Percentiles rank a stretch among this genome's conserved stretches.
phyloP scores from a whole-genome alignment of 2,113 vertebrate species.

The Heterocephalus glaber region DNA sequence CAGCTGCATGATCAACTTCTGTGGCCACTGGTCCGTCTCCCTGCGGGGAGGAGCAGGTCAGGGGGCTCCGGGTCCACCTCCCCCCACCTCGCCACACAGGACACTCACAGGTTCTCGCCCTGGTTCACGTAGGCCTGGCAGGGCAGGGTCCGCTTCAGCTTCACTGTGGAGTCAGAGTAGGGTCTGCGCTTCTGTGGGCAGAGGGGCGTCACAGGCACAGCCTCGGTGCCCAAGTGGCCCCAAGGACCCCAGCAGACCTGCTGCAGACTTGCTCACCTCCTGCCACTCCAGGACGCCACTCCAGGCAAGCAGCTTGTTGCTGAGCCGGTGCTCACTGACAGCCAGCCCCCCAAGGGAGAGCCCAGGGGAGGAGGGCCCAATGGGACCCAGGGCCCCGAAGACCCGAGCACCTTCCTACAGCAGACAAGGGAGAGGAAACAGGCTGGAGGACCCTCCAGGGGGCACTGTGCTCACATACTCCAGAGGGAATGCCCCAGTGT shows the following conservation, averaged over 20 bases:
- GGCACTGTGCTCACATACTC: not conserved
- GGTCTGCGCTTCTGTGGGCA: conserved; percentile 91
- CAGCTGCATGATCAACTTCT: conserved; percentile 96
- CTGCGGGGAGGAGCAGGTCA: conserved; percentile 77
- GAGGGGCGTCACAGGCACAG: not conserved
- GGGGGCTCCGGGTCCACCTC: not conserved
- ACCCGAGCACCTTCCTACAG: conserved; percentile 72
- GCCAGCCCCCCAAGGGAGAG: conserved; percentile 85
- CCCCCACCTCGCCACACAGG: not conserved
- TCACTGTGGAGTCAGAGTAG: conserved; percentile 89
- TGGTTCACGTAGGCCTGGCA: conserved; percentile 95
- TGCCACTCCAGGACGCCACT: conserved; percentile 95
- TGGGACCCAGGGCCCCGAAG: conserved; percentile 82
- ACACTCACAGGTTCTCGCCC: conserved; percentile 95
- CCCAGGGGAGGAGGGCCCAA: conserved; percentile 78
- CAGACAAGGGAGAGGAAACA: not conserved
- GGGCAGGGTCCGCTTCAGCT: conserved; percentile 92
- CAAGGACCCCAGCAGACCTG: rapidly evolving
- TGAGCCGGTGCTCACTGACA: conserved; percentile 83
- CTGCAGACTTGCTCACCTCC: conserved; percentile 85
- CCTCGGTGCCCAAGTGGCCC: rapidly evolving
- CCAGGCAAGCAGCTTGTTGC: conserved; percentile 94
- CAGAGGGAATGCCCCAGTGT: rapidly evolving
- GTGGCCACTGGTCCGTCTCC: conserved; percentile 95
- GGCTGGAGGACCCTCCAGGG: not conserved